These are phyloP conservation scores for Catharus bicknelli DNA, from an alignment of 2,113 vertebrate genomes.

Conservation along the genomic window DNA sequence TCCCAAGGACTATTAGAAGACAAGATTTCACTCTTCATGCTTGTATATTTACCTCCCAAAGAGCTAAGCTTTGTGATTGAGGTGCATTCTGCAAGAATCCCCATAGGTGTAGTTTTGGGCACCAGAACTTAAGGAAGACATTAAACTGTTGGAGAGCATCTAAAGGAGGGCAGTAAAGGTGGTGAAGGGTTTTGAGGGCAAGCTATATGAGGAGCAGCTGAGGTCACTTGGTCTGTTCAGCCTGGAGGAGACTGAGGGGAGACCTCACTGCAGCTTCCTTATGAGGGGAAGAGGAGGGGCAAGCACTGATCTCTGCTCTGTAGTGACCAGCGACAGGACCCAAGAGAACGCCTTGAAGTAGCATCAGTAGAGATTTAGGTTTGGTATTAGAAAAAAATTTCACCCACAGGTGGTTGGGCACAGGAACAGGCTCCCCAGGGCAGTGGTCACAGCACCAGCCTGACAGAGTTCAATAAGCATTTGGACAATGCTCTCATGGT, in stretches of 20 bases:
- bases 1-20: neutral
- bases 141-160: neutral
- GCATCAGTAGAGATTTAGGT: neutral
- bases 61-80: neutral
- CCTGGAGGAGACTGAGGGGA: neutral
- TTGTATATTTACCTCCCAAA: neutral
- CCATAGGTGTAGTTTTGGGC: neutral
- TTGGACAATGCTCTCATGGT: neutral
- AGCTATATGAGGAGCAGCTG: rapidly evolving
- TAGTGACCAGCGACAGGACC: neutral
- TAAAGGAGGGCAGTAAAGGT: neutral
- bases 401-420: rapidly evolving
- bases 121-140: neutral
- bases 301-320: neutral
- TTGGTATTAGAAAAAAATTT: neutral
- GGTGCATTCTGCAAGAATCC: neutral
- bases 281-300: neutral
- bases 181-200: neutral
- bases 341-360: rapidly evolving
- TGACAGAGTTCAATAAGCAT: neutral
- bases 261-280: rapidly evolving
- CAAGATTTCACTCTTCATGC: neutral
- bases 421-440: neutral
- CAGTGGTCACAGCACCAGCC: neutral
- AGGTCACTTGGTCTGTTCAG: neutral